Conservation (phyloP, 2,888 invertebrate species). For the Monopis laevigella region DNA sequence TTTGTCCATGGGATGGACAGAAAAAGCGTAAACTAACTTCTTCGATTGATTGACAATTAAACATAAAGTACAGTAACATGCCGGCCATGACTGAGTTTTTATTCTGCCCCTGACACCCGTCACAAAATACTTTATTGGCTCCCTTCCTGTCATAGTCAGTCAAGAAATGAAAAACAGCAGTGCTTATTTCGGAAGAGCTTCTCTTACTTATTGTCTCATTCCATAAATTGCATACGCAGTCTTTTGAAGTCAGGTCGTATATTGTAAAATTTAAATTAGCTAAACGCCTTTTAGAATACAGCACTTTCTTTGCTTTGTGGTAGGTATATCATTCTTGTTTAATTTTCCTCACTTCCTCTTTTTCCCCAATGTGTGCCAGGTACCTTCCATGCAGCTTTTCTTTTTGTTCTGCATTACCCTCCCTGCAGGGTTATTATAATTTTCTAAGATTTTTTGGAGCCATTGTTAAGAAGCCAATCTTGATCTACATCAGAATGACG, state of each 20-base stretch:
- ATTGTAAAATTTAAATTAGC: too few species aligned
- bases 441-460: too few species aligned
- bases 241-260: too few species aligned
- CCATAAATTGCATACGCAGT: neutral
- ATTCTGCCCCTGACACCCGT: neutral
- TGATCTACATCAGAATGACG: too few species aligned
- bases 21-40: neutral
- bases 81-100: neutral
- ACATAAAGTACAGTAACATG: too few species aligned
- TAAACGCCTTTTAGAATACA: too few species aligned
- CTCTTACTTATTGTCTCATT: neutral
- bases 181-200: neutral
- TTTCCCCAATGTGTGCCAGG: neutral
- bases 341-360: neutral
- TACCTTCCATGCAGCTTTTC: neutral
- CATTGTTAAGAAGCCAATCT: too few species aligned
- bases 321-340: too few species aligned
- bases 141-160: neutral
- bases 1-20: neutral
- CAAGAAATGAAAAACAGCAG: neutral
- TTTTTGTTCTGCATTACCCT: neutral
- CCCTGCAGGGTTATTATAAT: too few species aligned
- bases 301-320: too few species aligned
- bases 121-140: neutral
- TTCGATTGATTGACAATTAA: neutral